phyloP scores from a whole-genome alignment of 2,113 vertebrate genomes.

The Pangasianodon gigas region DNA sequence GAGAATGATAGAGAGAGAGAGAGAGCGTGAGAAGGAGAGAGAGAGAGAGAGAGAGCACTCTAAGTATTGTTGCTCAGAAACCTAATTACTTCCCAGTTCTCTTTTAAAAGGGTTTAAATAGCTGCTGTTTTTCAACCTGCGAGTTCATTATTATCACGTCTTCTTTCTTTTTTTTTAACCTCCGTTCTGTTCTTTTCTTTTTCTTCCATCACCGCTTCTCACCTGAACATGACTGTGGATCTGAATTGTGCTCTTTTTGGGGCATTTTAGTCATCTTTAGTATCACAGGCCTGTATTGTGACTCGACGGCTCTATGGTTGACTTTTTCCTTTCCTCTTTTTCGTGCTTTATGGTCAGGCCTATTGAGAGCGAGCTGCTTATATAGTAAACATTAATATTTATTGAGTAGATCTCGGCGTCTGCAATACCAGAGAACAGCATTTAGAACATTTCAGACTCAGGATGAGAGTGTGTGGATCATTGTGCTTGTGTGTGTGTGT shows the following conservation, averaged over 20 bases:
- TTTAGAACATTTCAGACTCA: background rate
- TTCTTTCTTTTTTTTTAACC: background rate
- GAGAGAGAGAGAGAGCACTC: constrained; percentile 47
- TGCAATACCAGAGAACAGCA: constrained; percentile 36
- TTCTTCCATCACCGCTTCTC: background rate
- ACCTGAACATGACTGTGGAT: constrained; percentile 26
- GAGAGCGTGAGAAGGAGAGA: constrained; percentile 42
- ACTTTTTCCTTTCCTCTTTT: background rate
- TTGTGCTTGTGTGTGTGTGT: background rate
- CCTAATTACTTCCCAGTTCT: constrained; percentile 69
- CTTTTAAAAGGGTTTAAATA: constrained; percentile 69
- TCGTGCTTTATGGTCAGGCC: background rate
- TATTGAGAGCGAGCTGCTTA: constrained; percentile 34
- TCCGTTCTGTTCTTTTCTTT: background rate
- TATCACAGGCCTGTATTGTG: constrained; percentile 67
- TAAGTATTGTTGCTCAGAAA: constrained; percentile 70
- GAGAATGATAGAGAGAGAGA: constrained; percentile 54
- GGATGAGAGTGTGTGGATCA: background rate
- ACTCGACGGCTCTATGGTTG: constrained; percentile 46
- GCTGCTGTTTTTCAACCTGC: constrained; percentile 52
- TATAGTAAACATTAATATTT: constrained; percentile 66
- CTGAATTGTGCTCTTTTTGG: background rate
- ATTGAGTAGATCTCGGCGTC: constrained; percentile 54
- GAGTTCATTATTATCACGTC: constrained; percentile 55
- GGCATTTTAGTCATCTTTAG: background rate